These are phyloP conservation scores for Microtus montanus DNA, from an alignment of 2,113 vertebrate genomes.

Conservation along the genomic window DNA sequence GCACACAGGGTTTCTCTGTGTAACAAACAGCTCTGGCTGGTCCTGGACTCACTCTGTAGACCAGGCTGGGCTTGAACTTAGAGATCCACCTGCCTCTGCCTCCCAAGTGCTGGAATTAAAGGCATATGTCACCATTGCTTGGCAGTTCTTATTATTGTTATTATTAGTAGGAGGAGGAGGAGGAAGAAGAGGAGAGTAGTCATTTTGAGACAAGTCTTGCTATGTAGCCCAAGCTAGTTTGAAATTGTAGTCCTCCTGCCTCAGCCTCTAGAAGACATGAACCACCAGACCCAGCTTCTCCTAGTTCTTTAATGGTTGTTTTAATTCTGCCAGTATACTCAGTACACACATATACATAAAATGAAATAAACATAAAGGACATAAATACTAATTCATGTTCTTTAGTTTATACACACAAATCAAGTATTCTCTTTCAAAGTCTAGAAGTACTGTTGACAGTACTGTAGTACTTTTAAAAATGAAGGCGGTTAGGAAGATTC, in stretches of 20 bases:
- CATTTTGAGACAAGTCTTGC: neutral
- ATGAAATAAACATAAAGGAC: neutral
- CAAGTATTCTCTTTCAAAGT: neutral
- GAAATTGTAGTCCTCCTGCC: neutral
- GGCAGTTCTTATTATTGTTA: neutral
- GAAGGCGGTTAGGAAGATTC: neutral
- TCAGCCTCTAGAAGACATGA: neutral
- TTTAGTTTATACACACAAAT: neutral
- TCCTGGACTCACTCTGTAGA: neutral
- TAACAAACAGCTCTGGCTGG: neutral
- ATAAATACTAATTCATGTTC: neutral
- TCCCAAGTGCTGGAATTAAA: neutral
- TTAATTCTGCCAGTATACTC: neutral
- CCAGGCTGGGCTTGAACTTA: neutral
- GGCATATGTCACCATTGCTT: neutral
- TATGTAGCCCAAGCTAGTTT: neutral
- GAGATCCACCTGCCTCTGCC: neutral
- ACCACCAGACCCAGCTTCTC: neutral
- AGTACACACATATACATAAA: neutral
- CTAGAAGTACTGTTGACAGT: neutral
- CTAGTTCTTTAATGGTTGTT: neutral
- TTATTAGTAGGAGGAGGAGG: neutral
- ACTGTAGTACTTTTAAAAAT: neutral
- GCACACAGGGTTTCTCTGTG: neutral
- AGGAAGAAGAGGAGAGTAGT: neutral